Conservation (phyloP, 2,113 vertebrate genomes). For the Epinephelus cyanopodus region DNA sequence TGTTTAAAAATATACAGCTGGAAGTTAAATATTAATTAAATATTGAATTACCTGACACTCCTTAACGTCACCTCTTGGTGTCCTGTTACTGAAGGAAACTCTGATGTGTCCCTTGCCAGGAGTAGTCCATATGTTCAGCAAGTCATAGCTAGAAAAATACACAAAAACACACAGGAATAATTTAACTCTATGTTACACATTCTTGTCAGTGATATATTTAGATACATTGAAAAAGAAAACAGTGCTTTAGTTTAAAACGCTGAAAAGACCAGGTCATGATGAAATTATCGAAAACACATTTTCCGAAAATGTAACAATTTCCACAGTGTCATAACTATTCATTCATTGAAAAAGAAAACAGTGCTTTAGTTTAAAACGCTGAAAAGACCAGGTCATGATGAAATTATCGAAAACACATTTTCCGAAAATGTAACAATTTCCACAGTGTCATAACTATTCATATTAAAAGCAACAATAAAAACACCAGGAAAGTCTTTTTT, state of each 20-base stretch:
- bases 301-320: neutral
- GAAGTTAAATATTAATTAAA: conserved; percentile 19
- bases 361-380: neutral
- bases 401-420: neutral
- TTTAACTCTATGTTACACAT: too few relatives aligned
- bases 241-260: neutral
- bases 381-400: too few relatives aligned
- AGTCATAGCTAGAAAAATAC: neutral
- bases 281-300: too few relatives aligned
- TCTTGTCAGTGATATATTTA: too few relatives aligned
- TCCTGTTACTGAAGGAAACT: neutral
- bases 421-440: neutral
- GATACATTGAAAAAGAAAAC: neutral
- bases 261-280: neutral
- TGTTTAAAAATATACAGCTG: neutral
- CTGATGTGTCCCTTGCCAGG: neutral
- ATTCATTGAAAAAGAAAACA: neutral
- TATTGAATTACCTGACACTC: conserved; percentile 1
- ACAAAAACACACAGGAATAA: neutral
- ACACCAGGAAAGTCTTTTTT: neutral
- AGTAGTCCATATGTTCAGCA: neutral
- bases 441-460: neutral
- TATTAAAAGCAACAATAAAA: neutral
- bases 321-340: neutral
- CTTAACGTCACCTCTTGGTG: neutral